These are phyloP conservation scores for Prunella himalayana DNA, from an alignment of 2,113 vertebrate genomes.

Conservation along the genomic window DNA sequence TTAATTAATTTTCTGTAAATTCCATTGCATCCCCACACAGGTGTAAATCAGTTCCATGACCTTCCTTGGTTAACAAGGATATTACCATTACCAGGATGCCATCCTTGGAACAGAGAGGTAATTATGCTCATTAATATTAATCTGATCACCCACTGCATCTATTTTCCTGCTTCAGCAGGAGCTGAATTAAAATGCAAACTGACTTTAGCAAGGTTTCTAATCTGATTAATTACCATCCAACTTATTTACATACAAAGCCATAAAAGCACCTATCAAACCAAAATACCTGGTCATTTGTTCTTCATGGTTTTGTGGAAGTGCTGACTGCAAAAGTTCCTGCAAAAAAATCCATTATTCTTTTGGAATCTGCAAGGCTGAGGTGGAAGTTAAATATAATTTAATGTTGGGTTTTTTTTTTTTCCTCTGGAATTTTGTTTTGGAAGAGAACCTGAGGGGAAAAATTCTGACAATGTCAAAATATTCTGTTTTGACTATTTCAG, in stretches of 20 bases:
- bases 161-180: neutral
- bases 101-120: neutral
- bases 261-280: neutral
- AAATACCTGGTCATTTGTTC: neutral
- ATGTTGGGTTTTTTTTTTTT: neutral
- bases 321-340: neutral
- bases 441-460: constrained; percentile 57
- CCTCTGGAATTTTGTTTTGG: constrained; percentile 61
- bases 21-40: neutral
- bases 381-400: constrained; percentile 11
- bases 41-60: neutral
- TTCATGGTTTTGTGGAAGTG: neutral
- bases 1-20: neutral
- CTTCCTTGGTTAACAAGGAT: neutral
- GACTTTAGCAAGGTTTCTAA: neutral
- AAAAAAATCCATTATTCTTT: neutral
- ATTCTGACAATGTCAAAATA: constrained; percentile 60
- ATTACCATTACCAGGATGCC: neutral
- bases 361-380: neutral
- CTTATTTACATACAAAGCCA: neutral
- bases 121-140: neutral
- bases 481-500: constrained; percentile 60
- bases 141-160: neutral
- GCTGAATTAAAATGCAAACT: neutral
- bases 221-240: neutral